Base-by-base conservation (phyloP, 2,113 vertebrate species). In the Chauna torquata region DNA sequence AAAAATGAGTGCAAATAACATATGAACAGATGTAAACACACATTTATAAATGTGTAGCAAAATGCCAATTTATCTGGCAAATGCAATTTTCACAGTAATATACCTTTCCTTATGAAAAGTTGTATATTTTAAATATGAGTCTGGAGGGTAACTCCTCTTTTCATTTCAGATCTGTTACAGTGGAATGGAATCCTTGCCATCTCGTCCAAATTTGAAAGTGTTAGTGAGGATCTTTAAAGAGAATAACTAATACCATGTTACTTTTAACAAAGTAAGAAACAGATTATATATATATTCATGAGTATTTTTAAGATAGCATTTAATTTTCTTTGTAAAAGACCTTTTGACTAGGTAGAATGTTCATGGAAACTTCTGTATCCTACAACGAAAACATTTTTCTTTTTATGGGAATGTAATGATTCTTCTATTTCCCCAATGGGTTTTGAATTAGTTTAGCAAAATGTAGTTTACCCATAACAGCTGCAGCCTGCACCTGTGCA, bases 401-500 rank as follows among this genome's bases (percentile, higher is more conserved):
- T 96, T 95, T 95, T 96, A 92, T 90, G 92, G 76, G 93, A 97
- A 96, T 70, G 87, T 71, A 96, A 83, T 65, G 78, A 86, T 95
- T 96, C 81, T 95, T 96, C 82, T 96, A 36, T 97, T 98, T 97
- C 92, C 96, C 95, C 91, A 88, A 68, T 80, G 96, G 97, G 96
- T 96, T 85, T 92, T 87, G 93, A 97, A 97, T 97, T 98, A 96
- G 96, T 97, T 97, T 93, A 97, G 92, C 72, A 96, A 95, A 98
- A 96, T 85, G 91, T 77, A 97, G 96, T 97, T 98, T 98, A 96
- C 95, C 90, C 95, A 92, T 94, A 97, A 96, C 98, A 98, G 97
- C 98, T 98, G 98, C 93, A 97, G 82, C 88, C 69, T 97, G 97
- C 98, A 98, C 97, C 98, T 98, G 98, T 98, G 96, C 95, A 75